phyloP scores from a whole-genome alignment of 2,888 invertebrate species.

The Plebejus argus region DNA sequence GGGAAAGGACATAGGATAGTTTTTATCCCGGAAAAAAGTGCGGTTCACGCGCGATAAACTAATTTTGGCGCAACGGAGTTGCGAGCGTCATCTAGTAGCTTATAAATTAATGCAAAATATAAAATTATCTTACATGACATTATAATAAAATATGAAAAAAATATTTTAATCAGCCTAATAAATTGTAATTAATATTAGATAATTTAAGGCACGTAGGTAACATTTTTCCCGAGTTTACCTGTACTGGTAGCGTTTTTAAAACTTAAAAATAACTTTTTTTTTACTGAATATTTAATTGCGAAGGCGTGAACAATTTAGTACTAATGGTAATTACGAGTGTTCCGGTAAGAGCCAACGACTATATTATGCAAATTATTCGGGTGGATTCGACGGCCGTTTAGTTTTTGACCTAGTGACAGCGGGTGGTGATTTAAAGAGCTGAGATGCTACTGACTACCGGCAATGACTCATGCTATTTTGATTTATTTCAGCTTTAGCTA shows the following conservation, averaged over 20 bases:
- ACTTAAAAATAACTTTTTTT: slow-evolving; percentile 8
- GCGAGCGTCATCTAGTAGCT: no score
- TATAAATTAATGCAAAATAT: no score
- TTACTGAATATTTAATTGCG: background rate
- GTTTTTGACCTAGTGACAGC: slow-evolving; percentile 15
- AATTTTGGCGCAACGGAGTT: no score
- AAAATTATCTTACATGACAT: background rate
- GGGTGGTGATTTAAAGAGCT: background rate
- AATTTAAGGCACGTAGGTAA: background rate
- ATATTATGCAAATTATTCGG: slow-evolving; percentile 2
- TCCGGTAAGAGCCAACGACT: background rate
- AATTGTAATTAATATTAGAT: background rate
- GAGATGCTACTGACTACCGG: no score
- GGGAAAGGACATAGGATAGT: no score
- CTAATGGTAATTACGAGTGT: background rate
- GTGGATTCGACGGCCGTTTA: background rate
- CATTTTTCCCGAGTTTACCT: background rate
- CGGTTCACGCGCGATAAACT: no score
- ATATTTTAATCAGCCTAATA: background rate
- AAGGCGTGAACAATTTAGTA: slow-evolving; percentile 20
- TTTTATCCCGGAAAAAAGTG: no score
- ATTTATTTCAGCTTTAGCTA: no score
- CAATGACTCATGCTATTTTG: no score
- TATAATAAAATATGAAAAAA: background rate
- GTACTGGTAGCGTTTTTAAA: background rate